Conservation (phyloP, 2,113 vertebrate species). For the Zosterops lateralis region DNA sequence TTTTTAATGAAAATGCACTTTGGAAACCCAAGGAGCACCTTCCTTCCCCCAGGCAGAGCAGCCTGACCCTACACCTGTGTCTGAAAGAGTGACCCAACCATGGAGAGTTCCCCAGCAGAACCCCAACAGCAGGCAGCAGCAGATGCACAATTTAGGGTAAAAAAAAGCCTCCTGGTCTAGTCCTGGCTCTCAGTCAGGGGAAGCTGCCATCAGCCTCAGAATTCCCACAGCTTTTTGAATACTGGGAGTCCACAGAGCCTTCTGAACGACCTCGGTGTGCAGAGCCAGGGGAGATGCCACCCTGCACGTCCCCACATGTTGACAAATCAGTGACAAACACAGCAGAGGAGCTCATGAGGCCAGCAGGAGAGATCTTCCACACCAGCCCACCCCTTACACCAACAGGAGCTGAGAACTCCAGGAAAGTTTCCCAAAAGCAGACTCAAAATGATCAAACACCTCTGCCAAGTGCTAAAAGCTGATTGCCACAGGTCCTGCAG, state of each 20-base stretch:
- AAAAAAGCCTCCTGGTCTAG: not conserved
- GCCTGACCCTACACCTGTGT: not conserved
- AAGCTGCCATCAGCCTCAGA: not conserved
- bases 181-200: not conserved
- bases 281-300: not conserved
- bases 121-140: not conserved
- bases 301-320: accelerated
- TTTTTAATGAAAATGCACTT: not conserved
- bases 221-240: not conserved
- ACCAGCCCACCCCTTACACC: not conserved
- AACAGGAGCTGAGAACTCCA: not conserved
- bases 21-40: not conserved
- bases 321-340: not conserved
- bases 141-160: not conserved
- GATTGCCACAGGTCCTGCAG: not conserved
- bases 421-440: not conserved
- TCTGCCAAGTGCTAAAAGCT: not conserved
- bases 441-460: not conserved
- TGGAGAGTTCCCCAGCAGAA: not conserved
- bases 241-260: not conserved
- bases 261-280: accelerated
- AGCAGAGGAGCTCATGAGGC: not conserved
- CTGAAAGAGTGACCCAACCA: accelerated
- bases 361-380: not conserved
- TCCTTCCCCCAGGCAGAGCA: not conserved